Percentiles rank a stretch among this genome's conserved stretches.
Conservation (phyloP, 2,888 invertebrate genomes). For the Neoscelio sp. region DNA sequence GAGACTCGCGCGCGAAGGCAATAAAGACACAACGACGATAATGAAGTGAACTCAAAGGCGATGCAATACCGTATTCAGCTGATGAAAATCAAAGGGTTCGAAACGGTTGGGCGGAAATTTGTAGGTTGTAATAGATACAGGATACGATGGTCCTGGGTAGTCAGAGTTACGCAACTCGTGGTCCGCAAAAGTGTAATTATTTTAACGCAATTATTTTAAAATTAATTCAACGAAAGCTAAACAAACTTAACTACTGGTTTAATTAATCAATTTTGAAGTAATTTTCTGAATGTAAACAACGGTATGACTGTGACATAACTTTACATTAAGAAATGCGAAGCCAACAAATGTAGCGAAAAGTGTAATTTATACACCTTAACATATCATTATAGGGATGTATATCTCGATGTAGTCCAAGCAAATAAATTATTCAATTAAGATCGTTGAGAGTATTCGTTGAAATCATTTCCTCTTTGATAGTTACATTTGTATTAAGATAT, state of each 20-base stretch:
- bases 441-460: constrained; percentile 10
- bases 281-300: too few species aligned
- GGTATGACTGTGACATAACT: too few species aligned
- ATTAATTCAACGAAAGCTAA: too few species aligned
- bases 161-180: too few species aligned
- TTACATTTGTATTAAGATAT: constrained; percentile 23
- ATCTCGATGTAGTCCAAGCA: constrained; percentile 5
- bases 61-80: constrained; percentile 18
- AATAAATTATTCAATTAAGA: constrained; percentile 29
- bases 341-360: too few species aligned
- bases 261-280: too few species aligned
- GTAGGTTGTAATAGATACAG: constrained; percentile 9
- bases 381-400: not conserved
- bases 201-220: too few species aligned
- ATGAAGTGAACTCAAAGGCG: constrained; percentile 38
- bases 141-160: too few species aligned
- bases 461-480: constrained; percentile 29
- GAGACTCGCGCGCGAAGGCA: constrained; percentile 13
- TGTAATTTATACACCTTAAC: too few species aligned
- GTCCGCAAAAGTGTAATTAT: too few species aligned
- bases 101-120: not conserved
- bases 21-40: constrained; percentile 16
- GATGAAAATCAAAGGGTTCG: constrained; percentile 40
- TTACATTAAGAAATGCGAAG: not conserved
- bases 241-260: too few species aligned